Percentiles rank a stretch among this genome's conserved stretches.
Conservation (phyloP, 2,797 vertebrate genomes). For the Danio albolineatus region DNA sequence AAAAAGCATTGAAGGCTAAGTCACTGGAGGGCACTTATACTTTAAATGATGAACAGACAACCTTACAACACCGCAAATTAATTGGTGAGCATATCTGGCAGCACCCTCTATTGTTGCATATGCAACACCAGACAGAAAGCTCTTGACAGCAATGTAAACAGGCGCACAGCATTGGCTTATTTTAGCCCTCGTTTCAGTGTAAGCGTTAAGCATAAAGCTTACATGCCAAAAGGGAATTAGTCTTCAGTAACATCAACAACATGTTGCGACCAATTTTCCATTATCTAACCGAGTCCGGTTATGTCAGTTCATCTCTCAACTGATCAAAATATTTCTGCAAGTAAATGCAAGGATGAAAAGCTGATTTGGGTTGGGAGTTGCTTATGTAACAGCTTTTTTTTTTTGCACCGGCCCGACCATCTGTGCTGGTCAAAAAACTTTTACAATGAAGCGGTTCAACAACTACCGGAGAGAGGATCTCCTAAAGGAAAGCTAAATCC, state of each 20-base stretch:
- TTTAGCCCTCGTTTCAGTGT: slow-evolving; percentile 6
- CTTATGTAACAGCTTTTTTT: slow-evolving; percentile 28
- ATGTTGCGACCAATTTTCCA: slow-evolving; percentile 38
- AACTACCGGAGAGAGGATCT: neutral
- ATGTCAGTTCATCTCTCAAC: slow-evolving; percentile 30
- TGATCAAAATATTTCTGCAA: slow-evolving; percentile 21
- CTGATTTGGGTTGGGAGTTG: slow-evolving; percentile 23
- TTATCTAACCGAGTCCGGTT: slow-evolving; percentile 32
- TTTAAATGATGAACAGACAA: slow-evolving; percentile 1
- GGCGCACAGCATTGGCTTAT: slow-evolving; percentile 5
- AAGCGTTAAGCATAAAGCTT: slow-evolving; percentile 13
- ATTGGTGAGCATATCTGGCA: neutral
- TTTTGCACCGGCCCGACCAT: slow-evolving; percentile 27
- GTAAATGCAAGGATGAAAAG: slow-evolving; percentile 28
- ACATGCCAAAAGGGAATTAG: slow-evolving; percentile 13
- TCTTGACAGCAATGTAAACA: slow-evolving; percentile 12
- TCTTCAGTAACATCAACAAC: slow-evolving; percentile 36
- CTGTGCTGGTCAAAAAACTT: slow-evolving; percentile 20
- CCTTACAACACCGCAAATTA: neutral
- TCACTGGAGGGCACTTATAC: neutral
- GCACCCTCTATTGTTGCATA: neutral
- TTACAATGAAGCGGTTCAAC: slow-evolving; percentile 14
- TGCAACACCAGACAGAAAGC: neutral
- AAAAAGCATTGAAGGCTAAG: neutral
- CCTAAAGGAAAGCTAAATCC: slow-evolving; percentile 25